Conservation (phyloP, 1,140 invertebrate genomes). For the Listronotus bonariensis region DNA sequence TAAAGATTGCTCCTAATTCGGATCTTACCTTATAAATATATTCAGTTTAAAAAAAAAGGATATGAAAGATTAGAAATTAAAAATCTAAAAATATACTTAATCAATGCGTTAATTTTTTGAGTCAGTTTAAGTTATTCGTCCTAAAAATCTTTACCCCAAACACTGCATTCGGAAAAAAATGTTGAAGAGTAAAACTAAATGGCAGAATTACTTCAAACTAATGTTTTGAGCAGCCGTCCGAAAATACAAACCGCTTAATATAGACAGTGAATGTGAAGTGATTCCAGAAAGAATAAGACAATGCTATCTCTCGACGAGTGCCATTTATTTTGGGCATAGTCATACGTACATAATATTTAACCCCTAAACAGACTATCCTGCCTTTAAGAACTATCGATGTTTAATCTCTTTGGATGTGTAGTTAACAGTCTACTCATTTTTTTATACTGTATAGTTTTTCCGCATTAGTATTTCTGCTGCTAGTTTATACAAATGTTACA, state of each 20-base stretch:
- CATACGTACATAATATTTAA: conserved; percentile 39
- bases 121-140: no score
- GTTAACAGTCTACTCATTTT: conserved; percentile 53
- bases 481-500: conserved; percentile 44
- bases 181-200: conserved; percentile 20
- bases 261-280: conserved; percentile 47
- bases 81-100: no score
- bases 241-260: conserved; percentile 29
- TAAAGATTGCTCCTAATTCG: no score
- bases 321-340: conserved; percentile 41
- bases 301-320: conserved; percentile 45
- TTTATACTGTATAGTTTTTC: conserved; percentile 53
- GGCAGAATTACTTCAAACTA: conserved; percentile 44
- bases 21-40: no score
- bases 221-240: conserved; percentile 45
- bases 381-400: conserved; percentile 51
- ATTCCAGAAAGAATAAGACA: conserved; percentile 42
- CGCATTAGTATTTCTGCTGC: conserved; percentile 50
- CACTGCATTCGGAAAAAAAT: not conserved
- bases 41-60: no score
- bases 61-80: no score
- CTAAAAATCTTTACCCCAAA: no score
- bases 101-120: no score
- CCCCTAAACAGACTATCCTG: conserved; percentile 47
- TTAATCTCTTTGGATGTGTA: conserved; percentile 54